Conservation (phyloP, 2,888 invertebrate genomes). For the Oxycera nigricornis region DNA sequence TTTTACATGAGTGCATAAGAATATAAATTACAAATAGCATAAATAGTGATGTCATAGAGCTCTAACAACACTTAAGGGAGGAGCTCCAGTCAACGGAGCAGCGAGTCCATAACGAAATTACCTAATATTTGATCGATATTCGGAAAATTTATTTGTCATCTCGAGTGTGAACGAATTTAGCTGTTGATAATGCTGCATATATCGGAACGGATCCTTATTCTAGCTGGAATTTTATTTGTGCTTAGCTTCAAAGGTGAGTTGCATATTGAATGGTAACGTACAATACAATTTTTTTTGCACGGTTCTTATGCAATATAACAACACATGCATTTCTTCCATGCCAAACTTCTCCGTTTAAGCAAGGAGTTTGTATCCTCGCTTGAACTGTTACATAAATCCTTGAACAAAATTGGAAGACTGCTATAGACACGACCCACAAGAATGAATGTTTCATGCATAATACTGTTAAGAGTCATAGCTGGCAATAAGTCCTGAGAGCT, state of each 20-base stretch:
- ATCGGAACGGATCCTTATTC: conserved; percentile 57
- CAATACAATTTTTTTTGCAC: no score
- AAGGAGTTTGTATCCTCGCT: background rate
- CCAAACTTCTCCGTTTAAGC: background rate
- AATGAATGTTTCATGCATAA: no score
- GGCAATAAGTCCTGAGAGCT: no score
- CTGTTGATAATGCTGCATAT: conserved; percentile 54
- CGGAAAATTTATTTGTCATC: background rate
- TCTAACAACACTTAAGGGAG: background rate
- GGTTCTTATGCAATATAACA: background rate
- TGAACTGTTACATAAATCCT: background rate
- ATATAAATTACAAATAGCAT: background rate
- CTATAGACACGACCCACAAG: no score
- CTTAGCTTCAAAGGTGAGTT: conserved; percentile 57
- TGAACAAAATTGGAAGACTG: no score
- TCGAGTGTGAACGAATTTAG: background rate
- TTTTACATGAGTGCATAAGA: background rate
- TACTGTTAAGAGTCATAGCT: no score
- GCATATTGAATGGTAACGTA: background rate
- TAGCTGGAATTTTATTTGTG: conserved; percentile 58
- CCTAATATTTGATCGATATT: conserved; percentile 15
- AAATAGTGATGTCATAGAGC: conserved; percentile 3
- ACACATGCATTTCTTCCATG: no score
- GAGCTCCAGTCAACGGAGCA: background rate
- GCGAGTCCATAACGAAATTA: background rate